Evolutionary conservation across 2,113 vertebrate genomes (phyloP).

Genomic region (Tyrannus savana): DNA sequence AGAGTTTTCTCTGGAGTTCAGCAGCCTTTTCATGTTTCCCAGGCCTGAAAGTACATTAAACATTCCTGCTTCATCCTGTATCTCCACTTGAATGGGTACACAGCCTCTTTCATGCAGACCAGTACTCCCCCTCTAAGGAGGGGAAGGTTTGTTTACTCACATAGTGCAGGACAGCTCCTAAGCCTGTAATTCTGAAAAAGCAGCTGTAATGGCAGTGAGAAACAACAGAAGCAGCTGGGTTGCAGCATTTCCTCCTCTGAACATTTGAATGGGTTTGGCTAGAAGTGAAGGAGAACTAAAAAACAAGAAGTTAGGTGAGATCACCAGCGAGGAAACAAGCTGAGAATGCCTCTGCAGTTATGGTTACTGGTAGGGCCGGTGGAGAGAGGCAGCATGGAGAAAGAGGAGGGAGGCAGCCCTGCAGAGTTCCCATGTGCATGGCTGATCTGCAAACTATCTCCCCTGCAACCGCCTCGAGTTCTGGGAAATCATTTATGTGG

Average conservation of each 20-base stretch:
- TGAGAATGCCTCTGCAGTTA: neutral
- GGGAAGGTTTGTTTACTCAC: slow-evolving; percentile 20
- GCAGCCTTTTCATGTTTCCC: neutral
- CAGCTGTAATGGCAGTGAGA: neutral
- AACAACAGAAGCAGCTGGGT: neutral
- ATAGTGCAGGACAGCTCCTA: neutral
- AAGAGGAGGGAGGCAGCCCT: neutral
- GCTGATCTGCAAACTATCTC: neutral
- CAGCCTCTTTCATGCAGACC: neutral
- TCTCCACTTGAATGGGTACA: neutral
- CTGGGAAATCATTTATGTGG: slow-evolving; percentile 54
- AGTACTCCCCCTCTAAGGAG: neutral
- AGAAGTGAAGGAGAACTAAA: neutral
- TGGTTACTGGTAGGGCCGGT: neutral
- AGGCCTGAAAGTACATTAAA: slow-evolving; percentile 1
- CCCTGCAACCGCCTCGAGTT: neutral
- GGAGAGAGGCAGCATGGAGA: neutral
- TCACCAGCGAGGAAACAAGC: neutral
- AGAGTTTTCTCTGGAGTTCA: slow-evolving; percentile 28
- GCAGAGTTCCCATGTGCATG: neutral
- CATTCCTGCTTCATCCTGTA: neutral
- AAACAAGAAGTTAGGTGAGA: neutral
- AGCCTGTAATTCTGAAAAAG: neutral
- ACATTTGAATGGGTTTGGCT: neutral
- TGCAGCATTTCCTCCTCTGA: neutral